phyloP scores from a whole-genome alignment of 2,113 vertebrate genomes.

The Natator depressus region DNA sequence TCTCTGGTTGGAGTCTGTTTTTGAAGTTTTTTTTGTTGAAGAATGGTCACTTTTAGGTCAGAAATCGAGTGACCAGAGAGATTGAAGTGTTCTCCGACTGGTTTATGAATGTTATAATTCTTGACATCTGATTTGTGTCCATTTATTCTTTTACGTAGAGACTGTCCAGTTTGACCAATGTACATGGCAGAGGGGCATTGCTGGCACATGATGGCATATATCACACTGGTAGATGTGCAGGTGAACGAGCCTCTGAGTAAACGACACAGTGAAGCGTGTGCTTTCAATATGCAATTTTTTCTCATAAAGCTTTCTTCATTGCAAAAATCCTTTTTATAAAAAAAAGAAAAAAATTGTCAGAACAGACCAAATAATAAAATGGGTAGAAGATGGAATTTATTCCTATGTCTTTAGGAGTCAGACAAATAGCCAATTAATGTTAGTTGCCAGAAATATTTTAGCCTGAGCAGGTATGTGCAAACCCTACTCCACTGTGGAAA shows the following conservation, averaged over 20 bases:
- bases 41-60: no score
- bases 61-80: no score
- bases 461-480: not conserved
- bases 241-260: not conserved
- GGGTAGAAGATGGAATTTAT: not conserved
- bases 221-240: no score
- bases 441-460: not conserved
- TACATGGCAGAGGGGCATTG: no score
- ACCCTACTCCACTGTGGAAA: fast-evolving
- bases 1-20: no score
- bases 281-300: not conserved
- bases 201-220: no score
- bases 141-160: no score
- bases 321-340: not conserved
- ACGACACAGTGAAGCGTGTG: not conserved
- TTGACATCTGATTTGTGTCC: no score
- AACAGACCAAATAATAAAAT: not conserved
- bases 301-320: not conserved
- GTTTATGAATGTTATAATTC: no score
- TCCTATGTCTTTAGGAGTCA: not conserved
- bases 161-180: no score
- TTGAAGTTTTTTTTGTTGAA: no score
- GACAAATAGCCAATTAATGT: not conserved
- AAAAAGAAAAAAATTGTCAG: fast-evolving
- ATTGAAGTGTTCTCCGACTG: no score